Conservation (phyloP, 2,113 vertebrate species). For the Micronycteris hirsuta region DNA sequence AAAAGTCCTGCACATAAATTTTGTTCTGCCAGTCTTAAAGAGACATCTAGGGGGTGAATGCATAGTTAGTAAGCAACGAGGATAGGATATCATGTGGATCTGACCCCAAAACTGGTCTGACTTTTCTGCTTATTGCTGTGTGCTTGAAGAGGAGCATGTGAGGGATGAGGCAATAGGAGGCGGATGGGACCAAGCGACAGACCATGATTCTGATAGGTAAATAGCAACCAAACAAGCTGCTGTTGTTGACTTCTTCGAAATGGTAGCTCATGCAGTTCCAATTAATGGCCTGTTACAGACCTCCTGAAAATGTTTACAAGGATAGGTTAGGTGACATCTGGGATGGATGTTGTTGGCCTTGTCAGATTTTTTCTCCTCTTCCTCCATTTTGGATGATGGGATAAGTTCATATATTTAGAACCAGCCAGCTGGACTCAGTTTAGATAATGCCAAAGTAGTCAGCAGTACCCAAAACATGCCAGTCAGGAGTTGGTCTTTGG, state of each 20-base stretch:
- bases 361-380: neutral
- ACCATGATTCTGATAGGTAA: neutral
- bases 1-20: neutral
- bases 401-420: neutral
- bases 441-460: fast-evolving
- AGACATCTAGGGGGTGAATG: neutral
- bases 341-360: neutral
- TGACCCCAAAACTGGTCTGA: neutral
- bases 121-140: neutral
- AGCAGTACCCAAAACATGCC: fast-evolving
- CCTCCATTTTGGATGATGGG: neutral
- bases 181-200: too few species aligned
- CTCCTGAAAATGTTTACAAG: neutral
- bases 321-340: neutral
- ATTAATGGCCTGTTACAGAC: neutral
- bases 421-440: too few species aligned
- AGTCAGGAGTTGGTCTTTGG: neutral
- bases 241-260: neutral
- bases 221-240: neutral
- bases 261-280: neutral
- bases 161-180: neutral
- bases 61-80: neutral
- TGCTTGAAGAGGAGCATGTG: fast-evolving
- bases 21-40: neutral
- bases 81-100: fast-evolving